phyloP scores from a whole-genome alignment of 2,888 invertebrate species.

The Epinotia brunnichana region DNA sequence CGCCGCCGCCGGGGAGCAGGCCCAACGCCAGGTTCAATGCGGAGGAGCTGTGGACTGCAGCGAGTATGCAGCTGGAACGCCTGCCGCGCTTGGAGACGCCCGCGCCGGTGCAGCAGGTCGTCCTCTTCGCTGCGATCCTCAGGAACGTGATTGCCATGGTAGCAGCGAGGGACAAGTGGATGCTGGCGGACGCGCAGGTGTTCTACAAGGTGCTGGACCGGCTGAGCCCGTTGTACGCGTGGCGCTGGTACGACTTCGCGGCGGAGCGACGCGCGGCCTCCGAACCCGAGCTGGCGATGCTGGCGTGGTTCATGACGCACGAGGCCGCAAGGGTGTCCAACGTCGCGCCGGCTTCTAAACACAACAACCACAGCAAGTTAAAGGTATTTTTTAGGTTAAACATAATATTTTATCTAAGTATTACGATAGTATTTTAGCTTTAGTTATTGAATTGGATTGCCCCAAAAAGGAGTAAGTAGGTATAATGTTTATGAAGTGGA shows the following conservation, averaged over 20 bases:
- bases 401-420: too few relatives aligned
- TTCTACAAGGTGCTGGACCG: not conserved
- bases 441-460: too few relatives aligned
- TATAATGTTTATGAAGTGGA: too few relatives aligned
- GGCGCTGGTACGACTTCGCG: not conserved
- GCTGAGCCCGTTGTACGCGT: not conserved
- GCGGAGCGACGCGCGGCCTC: not conserved
- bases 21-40: not conserved
- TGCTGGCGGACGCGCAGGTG: not conserved
- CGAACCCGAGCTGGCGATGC: not conserved
- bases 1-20: not conserved
- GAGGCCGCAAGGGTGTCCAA: not conserved
- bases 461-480: too few relatives aligned
- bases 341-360: not conserved
- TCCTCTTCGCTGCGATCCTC: not conserved
- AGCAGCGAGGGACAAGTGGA: not conserved
- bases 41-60: not conserved
- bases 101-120: not conserved
- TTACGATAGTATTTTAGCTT: too few relatives aligned
- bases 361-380: not conserved
- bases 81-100: not conserved
- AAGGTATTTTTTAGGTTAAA: too few relatives aligned
- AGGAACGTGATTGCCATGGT: not conserved
- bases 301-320: conserved; percentile 1
- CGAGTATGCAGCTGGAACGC: not conserved